A percentile compares a stretch with the other conserved stretches of the same genome.
phyloP scores from a whole-genome alignment of 2,797 vertebrate species.

The Poeciliopsis infans region DNA sequence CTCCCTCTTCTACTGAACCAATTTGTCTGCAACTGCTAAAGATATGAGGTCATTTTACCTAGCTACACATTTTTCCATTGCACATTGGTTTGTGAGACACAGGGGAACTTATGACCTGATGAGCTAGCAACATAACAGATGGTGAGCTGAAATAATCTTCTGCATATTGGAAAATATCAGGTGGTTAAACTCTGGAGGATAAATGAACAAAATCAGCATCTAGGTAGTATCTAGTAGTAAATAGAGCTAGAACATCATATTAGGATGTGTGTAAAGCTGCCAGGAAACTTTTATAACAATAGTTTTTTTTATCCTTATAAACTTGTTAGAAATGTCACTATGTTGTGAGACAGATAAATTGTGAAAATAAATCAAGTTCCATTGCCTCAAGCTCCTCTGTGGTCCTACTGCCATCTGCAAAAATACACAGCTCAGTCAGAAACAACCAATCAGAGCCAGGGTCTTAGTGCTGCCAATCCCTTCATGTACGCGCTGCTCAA shows the following conservation, averaged over 20 bases:
- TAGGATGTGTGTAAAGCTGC: background rate
- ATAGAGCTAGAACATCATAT: background rate
- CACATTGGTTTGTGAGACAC: background rate
- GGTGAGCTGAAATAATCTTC: background rate
- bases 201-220: background rate
- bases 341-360: no score
- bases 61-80: background rate
- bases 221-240: background rate
- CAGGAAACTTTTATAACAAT: no score
- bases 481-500: no score
- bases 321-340: no score
- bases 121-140: background rate
- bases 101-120: background rate
- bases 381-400: no score
- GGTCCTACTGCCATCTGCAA: no score
- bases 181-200: background rate
- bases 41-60: background rate
- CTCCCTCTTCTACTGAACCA: background rate
- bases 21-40: background rate
- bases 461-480: no score
- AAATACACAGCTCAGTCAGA: no score
- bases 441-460: no score
- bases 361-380: no score
- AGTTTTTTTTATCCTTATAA: no score
- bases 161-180: background rate